Percentiles rank a stretch among this genome's conserved stretches.
Conservation (phyloP, 2,888 invertebrate genomes). For the Cryptocephalus primarius region DNA sequence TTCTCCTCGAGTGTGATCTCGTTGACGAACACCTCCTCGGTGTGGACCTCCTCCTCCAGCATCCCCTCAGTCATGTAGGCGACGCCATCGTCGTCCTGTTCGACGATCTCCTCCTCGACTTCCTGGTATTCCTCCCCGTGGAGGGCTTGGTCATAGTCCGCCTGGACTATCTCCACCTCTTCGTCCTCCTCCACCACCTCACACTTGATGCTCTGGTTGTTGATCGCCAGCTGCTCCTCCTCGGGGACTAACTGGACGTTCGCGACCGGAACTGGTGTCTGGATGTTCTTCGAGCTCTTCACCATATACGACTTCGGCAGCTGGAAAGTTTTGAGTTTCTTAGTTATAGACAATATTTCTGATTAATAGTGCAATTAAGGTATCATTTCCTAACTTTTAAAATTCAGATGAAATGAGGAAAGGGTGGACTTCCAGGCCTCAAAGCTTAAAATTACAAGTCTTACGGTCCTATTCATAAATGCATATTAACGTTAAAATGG, state of each 20-base stretch:
- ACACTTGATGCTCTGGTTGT: constrained; percentile 14
- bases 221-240: constrained; percentile 8
- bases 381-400: no score
- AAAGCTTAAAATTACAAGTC: no score
- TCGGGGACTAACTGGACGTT: constrained; percentile 11
- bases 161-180: constrained; percentile 3
- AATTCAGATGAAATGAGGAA: no score
- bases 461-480: no score
- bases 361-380: neutral
- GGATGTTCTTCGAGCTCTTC: constrained; percentile 22
- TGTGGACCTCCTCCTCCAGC: constrained; percentile 1
- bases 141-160: neutral
- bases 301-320: constrained; percentile 24
- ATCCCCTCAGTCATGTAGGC: neutral
- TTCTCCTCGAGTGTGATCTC: constrained; percentile 35
- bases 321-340: constrained; percentile 14
- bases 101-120: constrained; percentile 7
- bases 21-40: constrained; percentile 26
- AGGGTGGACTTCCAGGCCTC: no score
- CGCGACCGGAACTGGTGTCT: constrained; percentile 7
- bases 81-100: constrained; percentile 16
- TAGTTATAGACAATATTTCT: neutral
- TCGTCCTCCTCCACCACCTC: constrained; percentile 15
- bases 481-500: no score
- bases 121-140: constrained; percentile 8